A percentile compares a stretch with the other conserved stretches of the same genome.
Conservation (phyloP, 2,113 vertebrate genomes). For the Chlorodrepanis virens region DNA sequence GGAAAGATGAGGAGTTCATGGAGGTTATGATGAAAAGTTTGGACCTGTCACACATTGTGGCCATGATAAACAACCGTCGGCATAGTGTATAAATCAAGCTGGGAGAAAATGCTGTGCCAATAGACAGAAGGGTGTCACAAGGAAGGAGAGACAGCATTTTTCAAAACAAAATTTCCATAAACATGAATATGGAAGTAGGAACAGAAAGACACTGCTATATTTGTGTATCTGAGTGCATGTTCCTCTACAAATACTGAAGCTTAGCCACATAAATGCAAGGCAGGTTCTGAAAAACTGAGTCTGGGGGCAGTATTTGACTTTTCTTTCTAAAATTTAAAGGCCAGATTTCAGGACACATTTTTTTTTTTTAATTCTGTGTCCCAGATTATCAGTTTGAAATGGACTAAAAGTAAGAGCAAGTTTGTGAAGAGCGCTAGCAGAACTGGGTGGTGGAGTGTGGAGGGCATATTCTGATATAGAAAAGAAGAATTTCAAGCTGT, state of each 20-base stretch:
- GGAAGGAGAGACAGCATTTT: background rate
- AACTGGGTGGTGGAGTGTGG: background rate
- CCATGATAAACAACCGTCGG: constrained; percentile 87
- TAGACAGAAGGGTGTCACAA: background rate
- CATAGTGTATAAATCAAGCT: constrained; percentile 73
- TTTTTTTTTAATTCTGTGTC: background rate
- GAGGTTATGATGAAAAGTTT: constrained; percentile 90
- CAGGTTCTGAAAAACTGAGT: background rate
- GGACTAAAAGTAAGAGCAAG: background rate
- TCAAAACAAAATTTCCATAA: background rate
- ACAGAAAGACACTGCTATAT: background rate
- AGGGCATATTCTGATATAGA: background rate
- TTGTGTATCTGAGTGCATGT: background rate
- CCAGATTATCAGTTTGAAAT: background rate
- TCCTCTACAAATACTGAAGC: background rate
- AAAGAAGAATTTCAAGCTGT: background rate
- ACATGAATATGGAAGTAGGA: background rate
- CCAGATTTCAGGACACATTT: background rate
- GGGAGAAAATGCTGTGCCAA: background rate
- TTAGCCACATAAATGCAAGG: background rate
- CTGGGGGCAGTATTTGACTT: background rate
- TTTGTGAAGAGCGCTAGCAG: background rate
- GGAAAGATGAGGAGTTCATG: constrained; percentile 86
- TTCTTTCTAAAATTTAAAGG: background rate
- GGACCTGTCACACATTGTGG: constrained; percentile 86